Percentiles rank a stretch among this genome's conserved stretches.
Evolutionary conservation across 2,888 invertebrate species (phyloP).

Genomic region (Copidosoma aretas): DNA sequence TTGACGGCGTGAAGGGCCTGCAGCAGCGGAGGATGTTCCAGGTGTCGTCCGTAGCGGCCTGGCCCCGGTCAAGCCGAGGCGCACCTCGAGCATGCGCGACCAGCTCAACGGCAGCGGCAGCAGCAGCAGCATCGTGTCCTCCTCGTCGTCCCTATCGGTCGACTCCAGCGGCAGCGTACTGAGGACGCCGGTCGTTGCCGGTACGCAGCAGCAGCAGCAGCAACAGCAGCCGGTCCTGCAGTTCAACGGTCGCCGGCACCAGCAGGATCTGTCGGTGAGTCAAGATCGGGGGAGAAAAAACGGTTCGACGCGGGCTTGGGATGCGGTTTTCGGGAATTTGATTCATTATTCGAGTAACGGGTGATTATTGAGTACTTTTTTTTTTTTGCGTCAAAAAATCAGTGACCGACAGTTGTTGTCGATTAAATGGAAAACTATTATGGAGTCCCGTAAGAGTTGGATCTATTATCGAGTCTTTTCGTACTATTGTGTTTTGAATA

Average conservation of each 20-base stretch:
- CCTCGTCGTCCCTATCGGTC: constrained; percentile 43
- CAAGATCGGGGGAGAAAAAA: too few species aligned
- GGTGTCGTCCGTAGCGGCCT: constrained; percentile 84
- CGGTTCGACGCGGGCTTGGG: too few species aligned
- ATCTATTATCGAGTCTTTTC: too few species aligned
- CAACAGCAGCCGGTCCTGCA: constrained; percentile 36
- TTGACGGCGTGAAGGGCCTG: constrained; percentile 45
- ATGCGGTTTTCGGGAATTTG: too few species aligned
- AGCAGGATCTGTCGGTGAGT: too few species aligned
- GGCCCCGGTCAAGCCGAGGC: constrained; percentile 83
- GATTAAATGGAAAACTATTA: too few species aligned
- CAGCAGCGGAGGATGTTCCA: constrained; percentile 65
- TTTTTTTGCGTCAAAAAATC: too few species aligned
- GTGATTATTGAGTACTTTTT: too few species aligned
- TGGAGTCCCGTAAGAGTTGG: too few species aligned
- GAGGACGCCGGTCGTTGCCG: constrained; percentile 18
- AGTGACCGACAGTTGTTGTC: too few species aligned
- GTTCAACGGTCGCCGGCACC: not conserved
- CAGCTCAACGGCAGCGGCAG: constrained; percentile 55
- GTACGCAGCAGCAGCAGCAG: constrained; percentile 53
- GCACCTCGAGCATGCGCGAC: constrained; percentile 86
- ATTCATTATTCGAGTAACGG: too few species aligned
- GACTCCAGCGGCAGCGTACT: not conserved
- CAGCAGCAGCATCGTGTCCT: not conserved
- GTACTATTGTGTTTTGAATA: too few species aligned